Percentiles rank a stretch among this genome's conserved stretches.
phyloP scores from a whole-genome alignment of 2,797 vertebrate genomes.

The Craterocephalus amniculus region DNA sequence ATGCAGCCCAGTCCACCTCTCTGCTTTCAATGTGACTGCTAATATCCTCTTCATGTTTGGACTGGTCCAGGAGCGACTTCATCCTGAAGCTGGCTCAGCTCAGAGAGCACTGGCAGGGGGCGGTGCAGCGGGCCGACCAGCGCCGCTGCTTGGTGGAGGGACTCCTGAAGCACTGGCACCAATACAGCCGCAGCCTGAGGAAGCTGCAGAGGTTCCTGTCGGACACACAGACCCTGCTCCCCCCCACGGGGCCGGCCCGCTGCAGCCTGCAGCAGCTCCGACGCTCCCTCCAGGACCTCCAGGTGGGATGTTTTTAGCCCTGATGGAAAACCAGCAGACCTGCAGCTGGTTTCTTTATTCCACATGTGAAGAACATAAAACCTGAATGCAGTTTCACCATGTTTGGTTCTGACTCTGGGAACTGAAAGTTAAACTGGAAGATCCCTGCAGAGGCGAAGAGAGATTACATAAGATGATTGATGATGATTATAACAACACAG shows the following conservation, averaged over 20 bases:
- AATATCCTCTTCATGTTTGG: too few relatives aligned
- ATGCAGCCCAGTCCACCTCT: not conserved
- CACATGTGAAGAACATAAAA: too few relatives aligned
- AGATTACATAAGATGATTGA: not conserved
- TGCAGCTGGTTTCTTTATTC: too few relatives aligned
- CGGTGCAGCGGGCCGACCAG: slow-evolving; percentile 79
- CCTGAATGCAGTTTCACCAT: too few relatives aligned
- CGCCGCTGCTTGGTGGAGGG: slow-evolving; percentile 82
- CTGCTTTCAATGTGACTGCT: not conserved
- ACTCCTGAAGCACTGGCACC: slow-evolving; percentile 85
- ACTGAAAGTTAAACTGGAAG: not conserved
- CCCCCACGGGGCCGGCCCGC: slow-evolving; percentile 70
- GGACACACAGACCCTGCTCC: slow-evolving; percentile 69
- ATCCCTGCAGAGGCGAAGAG: not conserved
- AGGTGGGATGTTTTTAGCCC: slow-evolving; percentile 85
- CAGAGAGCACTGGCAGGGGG: slow-evolving; percentile 88
- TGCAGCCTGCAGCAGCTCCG: slow-evolving; percentile 81
- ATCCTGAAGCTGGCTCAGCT: slow-evolving; percentile 87
- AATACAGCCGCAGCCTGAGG: slow-evolving; percentile 79
- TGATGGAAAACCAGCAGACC: too few relatives aligned
- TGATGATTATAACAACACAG: not conserved
- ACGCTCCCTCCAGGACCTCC: slow-evolving; percentile 81
- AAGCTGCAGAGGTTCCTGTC: slow-evolving; percentile 84
- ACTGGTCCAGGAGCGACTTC: slow-evolving; percentile 84
- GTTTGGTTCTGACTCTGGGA: too few relatives aligned